Conservation (phyloP, 2,113 vertebrate species). For the Redunca redunca region DNA sequence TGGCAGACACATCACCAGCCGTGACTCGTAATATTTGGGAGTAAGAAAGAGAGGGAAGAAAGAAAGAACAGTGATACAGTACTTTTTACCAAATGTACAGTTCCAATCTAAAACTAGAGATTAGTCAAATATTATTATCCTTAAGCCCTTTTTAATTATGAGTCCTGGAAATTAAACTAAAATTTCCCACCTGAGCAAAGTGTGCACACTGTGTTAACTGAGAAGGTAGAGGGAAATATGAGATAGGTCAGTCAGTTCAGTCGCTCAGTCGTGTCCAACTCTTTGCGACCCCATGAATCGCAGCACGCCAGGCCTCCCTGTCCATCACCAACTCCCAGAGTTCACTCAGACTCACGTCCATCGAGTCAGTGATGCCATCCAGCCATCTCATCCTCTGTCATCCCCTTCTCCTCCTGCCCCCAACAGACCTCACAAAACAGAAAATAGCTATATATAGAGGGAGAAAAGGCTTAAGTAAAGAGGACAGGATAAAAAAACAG, state of each 20-base stretch:
- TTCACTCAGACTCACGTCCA: too few species aligned
- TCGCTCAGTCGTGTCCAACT: too few species aligned
- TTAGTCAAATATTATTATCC: neutral
- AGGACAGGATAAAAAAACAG: neutral
- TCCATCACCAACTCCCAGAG: too few species aligned
- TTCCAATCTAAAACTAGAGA: neutral
- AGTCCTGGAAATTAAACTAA: slow-evolving; percentile 20
- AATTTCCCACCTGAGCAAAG: neutral
- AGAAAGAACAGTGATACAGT: neutral
- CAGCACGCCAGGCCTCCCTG: too few species aligned
- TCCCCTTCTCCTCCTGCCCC: too few species aligned
- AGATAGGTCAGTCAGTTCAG: neutral
- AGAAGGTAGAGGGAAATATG: neutral
- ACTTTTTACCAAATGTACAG: neutral
- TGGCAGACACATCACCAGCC: neutral
- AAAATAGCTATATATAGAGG: neutral
- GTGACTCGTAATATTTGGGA: neutral
- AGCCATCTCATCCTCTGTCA: too few species aligned
- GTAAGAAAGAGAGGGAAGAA: neutral
- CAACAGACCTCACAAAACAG: neutral
- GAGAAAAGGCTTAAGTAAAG: neutral
- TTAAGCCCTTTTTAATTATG: neutral
- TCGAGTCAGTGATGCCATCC: too few species aligned
- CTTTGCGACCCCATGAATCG: too few species aligned
- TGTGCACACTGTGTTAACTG: neutral